Evolutionary conservation across 2,797 vertebrate genomes (phyloP).

Genomic region (Eremophila alpestris): DNA sequence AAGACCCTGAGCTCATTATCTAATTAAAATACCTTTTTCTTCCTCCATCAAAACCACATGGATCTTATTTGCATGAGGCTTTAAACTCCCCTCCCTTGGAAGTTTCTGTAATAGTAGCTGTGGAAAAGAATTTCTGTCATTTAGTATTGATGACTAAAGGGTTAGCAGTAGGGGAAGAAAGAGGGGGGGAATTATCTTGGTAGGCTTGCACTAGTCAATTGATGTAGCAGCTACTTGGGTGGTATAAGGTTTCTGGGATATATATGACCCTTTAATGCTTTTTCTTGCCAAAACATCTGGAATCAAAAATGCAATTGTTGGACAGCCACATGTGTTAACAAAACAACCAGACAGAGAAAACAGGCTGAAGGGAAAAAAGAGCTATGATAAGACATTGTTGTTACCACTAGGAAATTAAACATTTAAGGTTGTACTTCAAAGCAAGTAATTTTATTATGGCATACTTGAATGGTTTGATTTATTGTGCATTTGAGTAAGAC

Average conservation of each 20-base stretch:
- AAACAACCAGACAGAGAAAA: constrained; percentile 71
- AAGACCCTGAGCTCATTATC: constrained; percentile 52
- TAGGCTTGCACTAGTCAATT: constrained; percentile 55
- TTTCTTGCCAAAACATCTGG: constrained; percentile 79
- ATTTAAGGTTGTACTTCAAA: constrained; percentile 79
- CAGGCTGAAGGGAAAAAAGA: constrained; percentile 17
- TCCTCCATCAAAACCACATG: constrained; percentile 59
- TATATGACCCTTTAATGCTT: constrained; percentile 48
- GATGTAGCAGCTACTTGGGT: constrained; percentile 76
- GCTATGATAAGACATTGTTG: constrained; percentile 63
- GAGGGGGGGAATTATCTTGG: constrained; percentile 24
- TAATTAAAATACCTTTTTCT: constrained; percentile 65
- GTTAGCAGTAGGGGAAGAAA: constrained; percentile 50
- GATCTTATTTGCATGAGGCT: constrained; percentile 51
- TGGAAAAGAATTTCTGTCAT: constrained; percentile 65
- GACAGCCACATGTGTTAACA: constrained; percentile 72
- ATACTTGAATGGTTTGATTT: constrained; percentile 73
- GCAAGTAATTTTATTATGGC: constrained; percentile 75
- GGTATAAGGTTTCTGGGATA: constrained; percentile 71
- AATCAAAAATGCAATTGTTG: constrained; percentile 75
- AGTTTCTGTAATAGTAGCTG: constrained; percentile 37
- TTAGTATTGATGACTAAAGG: constrained; percentile 67
- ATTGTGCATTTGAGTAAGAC: constrained; percentile 66
- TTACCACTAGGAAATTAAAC: constrained; percentile 72
- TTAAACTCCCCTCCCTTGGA: not conserved